phyloP scores from a whole-genome alignment of 2,113 vertebrate species.

The Oreotrochilus melanogaster region DNA sequence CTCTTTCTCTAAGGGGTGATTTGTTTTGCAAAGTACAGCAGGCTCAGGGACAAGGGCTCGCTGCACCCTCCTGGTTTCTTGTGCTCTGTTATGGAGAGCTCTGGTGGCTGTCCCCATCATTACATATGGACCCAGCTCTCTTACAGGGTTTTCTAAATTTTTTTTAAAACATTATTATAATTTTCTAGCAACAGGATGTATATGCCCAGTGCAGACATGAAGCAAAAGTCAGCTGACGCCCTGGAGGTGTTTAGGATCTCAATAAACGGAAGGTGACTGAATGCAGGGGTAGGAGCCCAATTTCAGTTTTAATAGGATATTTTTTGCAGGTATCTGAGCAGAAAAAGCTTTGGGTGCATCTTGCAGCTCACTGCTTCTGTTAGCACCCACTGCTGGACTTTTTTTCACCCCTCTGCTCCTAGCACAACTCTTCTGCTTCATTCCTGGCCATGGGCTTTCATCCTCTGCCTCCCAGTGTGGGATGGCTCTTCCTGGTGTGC shows the following conservation, averaged over 20 bases:
- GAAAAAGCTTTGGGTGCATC: not conserved
- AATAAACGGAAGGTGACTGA: not conserved
- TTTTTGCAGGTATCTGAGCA: not conserved
- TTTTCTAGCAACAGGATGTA: accelerated
- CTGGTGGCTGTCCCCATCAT: not conserved
- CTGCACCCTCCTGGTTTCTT: not conserved
- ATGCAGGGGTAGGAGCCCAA: not conserved
- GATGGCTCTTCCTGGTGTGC: not conserved
- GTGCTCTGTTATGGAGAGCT: not conserved
- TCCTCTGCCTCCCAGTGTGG: not conserved
- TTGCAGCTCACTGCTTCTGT: not conserved
- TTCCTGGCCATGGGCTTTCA: not conserved
- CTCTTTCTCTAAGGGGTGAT: not conserved
- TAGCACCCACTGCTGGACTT: not conserved
- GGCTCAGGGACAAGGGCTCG: accelerated
- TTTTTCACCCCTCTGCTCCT: not conserved
- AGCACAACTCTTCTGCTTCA: accelerated
- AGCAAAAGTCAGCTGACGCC: not conserved
- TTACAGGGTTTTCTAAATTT: not conserved
- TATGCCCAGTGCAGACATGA: not conserved
- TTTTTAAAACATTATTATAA: too few species aligned
- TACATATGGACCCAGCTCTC: not conserved
- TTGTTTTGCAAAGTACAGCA: not conserved
- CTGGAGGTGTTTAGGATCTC: not conserved
- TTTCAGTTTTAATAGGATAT: not conserved